These are phyloP conservation scores for Odontocerum albicorne DNA, from an alignment of 2,888 invertebrate species.

Conservation along the genomic window DNA sequence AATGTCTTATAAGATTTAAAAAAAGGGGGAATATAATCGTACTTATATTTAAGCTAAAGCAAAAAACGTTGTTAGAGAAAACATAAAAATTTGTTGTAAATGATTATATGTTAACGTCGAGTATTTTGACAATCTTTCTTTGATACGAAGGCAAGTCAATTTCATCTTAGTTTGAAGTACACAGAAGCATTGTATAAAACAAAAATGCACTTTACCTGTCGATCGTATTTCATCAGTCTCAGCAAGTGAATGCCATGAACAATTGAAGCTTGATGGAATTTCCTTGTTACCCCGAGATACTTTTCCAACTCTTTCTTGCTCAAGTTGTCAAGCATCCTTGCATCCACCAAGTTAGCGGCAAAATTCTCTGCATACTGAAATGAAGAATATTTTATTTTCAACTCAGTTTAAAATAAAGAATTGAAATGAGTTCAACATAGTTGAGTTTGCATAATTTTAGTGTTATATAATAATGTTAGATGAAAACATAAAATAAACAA, in stretches of 20 bases:
- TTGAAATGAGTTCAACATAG: too few species aligned
- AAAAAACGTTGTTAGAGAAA: too few species aligned
- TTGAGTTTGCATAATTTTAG: too few species aligned
- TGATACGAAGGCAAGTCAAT: neutral
- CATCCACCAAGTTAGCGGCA: conserved; percentile 87
- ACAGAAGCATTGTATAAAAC: conserved; percentile 60
- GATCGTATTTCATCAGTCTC: conserved; percentile 89
- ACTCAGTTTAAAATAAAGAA: too few species aligned
- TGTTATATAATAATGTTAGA: too few species aligned
- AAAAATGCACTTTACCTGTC: conserved; percentile 75
- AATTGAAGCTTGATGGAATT: conserved; percentile 93
- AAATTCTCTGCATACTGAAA: conserved; percentile 85
- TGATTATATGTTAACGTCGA: neutral
- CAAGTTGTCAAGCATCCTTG: conserved; percentile 88
- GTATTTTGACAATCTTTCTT: neutral
- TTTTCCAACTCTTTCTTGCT: conserved; percentile 95
- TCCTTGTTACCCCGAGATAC: conserved; percentile 86
- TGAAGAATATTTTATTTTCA: too few species aligned
- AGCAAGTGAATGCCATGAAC: conserved; percentile 92
- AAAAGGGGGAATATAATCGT: too few species aligned
- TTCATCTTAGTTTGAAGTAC: neutral
- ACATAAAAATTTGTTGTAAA: too few species aligned
- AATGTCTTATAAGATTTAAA: too few species aligned
- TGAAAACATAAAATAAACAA: too few species aligned
- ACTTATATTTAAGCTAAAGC: too few species aligned